Evolutionary conservation across 2,113 vertebrate species (phyloP).

Genomic region (Semicossyphus pulcher): DNA sequence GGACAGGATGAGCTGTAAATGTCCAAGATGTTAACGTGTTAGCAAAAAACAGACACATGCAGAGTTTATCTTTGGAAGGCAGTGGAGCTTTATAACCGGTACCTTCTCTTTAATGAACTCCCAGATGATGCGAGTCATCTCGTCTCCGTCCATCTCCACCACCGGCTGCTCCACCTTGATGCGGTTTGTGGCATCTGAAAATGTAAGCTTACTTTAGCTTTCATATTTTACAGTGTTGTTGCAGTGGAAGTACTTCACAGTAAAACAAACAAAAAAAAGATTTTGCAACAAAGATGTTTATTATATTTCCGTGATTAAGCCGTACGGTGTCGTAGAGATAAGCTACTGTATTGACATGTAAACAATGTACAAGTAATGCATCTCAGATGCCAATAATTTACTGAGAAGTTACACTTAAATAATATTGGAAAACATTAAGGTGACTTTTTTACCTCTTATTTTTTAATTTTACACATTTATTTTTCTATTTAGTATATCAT

Average conservation of each 20-base stretch:
- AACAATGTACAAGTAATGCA: neutral
- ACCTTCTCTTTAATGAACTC: conserved; percentile 99
- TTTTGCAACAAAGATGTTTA: no score
- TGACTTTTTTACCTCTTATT: no score
- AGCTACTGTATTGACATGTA: no score
- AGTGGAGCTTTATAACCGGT: neutral
- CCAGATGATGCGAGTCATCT: conserved; percentile 99
- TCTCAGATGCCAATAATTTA: neutral
- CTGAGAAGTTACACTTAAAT: no score
- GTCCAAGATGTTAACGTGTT: neutral
- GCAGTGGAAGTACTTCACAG: no score
- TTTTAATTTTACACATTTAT: no score
- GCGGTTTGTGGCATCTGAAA: conserved; percentile 89
- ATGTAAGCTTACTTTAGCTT: neutral
- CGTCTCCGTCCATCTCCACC: conserved; percentile 98
- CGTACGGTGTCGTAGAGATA: no score
- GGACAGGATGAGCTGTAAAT: conserved; percentile 90
- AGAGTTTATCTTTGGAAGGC: no score
- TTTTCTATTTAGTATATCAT: no score
- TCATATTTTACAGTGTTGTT: neutral
- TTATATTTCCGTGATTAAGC: no score
- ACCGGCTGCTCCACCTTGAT: conserved; percentile 95
- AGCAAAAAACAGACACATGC: neutral
- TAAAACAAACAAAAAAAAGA: no score
- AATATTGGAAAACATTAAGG: no score